Percentiles rank a stretch among this genome's conserved stretches.
phyloP scores from a whole-genome alignment of 1,140 invertebrate species.

The Drosophila tani region DNA sequence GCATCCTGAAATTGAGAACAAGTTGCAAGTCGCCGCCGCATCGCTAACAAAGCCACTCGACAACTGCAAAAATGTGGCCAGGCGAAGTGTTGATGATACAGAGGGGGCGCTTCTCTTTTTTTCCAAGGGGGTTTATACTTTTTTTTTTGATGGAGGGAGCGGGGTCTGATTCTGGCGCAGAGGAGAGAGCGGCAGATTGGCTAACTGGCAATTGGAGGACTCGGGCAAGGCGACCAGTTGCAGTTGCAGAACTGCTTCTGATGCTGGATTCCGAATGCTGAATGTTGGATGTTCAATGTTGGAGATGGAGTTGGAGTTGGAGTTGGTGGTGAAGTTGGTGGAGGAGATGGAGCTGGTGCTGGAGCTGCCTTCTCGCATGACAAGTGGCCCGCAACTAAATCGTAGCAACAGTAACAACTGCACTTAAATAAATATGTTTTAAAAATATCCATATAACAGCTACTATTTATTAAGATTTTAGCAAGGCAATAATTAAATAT shows the following conservation, averaged over 20 bases:
- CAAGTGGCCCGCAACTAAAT: conserved; percentile 67
- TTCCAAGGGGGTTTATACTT: conserved; percentile 15
- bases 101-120: conserved; percentile 31
- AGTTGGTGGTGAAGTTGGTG: conserved; percentile 12
- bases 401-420: conserved; percentile 35
- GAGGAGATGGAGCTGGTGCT: background rate
- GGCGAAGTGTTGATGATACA: conserved; percentile 37
- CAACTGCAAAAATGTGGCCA: conserved; percentile 74
- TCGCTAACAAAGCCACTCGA: conserved; percentile 74
- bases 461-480: too few relatives aligned
- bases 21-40: conserved; percentile 66
- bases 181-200: conserved; percentile 39
- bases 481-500: too few relatives aligned
- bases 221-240: conserved; percentile 45
- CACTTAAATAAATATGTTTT: conserved; percentile 9
- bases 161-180: background rate
- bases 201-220: conserved; percentile 70
- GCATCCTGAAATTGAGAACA: conserved; percentile 49
- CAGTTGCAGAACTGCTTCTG: conserved; percentile 50
- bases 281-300: conserved; percentile 28
- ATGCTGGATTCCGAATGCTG: conserved; percentile 32
- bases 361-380: conserved; percentile 61
- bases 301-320: conserved; percentile 7
- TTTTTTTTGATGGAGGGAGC: conserved; percentile 1
- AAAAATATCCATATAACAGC: too few relatives aligned